Conservation (phyloP, 2,797 vertebrate genomes). For the Apodemus agrarius region DNA sequence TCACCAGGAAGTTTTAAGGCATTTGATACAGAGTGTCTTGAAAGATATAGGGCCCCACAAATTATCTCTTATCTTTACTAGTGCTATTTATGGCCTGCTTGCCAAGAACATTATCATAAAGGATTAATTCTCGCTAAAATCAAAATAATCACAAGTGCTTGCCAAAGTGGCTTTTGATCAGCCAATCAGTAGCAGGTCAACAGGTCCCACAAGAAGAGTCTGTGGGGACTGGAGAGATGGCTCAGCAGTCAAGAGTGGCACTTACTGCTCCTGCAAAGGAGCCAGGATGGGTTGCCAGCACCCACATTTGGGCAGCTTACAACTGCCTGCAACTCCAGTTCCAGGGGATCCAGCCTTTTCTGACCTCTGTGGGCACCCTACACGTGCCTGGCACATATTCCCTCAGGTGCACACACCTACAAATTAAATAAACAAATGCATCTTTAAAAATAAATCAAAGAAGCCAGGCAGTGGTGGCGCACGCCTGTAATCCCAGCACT, state of each 20-base stretch:
- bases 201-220: background rate
- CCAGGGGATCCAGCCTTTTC: background rate
- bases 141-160: background rate
- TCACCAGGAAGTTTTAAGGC: background rate
- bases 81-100: conserved; percentile 23
- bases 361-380: background rate
- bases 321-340: background rate
- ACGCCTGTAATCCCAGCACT: too few species aligned
- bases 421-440: background rate
- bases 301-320: background rate
- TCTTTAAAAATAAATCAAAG: background rate
- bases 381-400: background rate
- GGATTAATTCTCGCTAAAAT: conserved; percentile 32
- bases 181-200: background rate
- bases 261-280: background rate
- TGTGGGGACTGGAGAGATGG: background rate
- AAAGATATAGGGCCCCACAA: conserved; percentile 21
- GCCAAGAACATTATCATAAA: conserved; percentile 1
- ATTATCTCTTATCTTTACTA: conserved; percentile 45
- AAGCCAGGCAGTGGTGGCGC: too few species aligned
- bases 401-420: background rate
- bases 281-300: background rate
- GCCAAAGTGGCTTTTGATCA: background rate
- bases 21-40: conserved; percentile 25
- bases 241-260: background rate